Conservation (phyloP, 2,113 vertebrate genomes). For the Saccopteryx leptura region DNA sequence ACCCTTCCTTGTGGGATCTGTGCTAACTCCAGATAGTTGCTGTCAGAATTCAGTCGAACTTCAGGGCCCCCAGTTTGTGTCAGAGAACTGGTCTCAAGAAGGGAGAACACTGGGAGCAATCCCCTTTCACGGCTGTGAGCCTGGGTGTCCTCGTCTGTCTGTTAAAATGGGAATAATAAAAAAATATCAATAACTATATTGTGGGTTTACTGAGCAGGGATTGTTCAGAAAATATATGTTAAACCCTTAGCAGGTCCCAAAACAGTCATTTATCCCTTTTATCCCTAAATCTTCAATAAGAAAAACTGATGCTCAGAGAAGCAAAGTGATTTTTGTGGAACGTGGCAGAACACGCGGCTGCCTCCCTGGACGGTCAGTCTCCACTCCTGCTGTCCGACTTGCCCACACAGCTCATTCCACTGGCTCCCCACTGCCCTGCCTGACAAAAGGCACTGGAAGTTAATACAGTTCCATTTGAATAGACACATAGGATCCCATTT, state of each 20-base stretch:
- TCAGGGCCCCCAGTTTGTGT: no score
- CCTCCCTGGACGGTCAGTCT: background rate
- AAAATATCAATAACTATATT: background rate
- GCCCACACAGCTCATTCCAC: background rate
- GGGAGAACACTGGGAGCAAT: no score
- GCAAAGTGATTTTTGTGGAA: background rate
- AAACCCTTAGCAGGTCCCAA: background rate
- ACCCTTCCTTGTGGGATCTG: background rate
- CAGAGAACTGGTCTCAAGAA: background rate
- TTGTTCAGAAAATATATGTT: background rate
- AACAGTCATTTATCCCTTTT: background rate
- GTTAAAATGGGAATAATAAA: background rate
- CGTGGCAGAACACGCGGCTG: background rate
- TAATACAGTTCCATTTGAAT: background rate
- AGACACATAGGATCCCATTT: background rate
- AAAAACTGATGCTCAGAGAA: background rate
- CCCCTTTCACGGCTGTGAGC: background rate
- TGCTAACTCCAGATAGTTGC: background rate
- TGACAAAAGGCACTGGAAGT: background rate
- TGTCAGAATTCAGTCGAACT: background rate
- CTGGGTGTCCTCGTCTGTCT: background rate
- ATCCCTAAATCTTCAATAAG: background rate
- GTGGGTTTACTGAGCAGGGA: background rate
- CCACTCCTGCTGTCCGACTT: background rate
- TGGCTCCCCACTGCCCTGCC: no score